Conservation (phyloP, 2,113 vertebrate species). For the Phainopepla nitens region DNA sequence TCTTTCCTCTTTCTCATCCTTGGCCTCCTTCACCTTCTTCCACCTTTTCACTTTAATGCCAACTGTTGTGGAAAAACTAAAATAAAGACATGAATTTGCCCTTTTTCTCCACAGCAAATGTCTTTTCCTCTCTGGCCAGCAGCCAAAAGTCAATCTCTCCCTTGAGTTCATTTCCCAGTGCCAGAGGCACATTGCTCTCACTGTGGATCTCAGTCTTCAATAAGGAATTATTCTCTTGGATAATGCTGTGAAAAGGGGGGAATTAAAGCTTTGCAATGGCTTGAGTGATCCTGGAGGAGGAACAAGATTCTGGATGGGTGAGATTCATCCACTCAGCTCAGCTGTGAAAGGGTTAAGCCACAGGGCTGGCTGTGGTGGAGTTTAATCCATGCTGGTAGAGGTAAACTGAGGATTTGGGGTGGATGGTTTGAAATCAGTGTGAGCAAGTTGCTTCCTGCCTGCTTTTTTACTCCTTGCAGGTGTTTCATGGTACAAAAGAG, state of each 20-base stretch:
- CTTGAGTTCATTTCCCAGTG: not conserved
- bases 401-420: not conserved
- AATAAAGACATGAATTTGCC: not conserved
- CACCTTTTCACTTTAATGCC: not conserved
- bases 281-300: not conserved
- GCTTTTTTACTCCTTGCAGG: not conserved
- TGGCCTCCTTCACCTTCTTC: not conserved
- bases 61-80: not conserved
- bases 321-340: not conserved
- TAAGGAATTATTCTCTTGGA: not conserved
- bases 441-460: not conserved
- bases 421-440: not conserved
- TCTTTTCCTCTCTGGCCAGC: not conserved
- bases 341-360: not conserved
- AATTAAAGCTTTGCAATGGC: not conserved
- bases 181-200: not conserved
- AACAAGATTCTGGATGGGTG: not conserved
- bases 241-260: fast-evolving
- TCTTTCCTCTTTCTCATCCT: not conserved
- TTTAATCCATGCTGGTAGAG: not conserved
- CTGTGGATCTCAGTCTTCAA: not conserved
- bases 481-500: not conserved
- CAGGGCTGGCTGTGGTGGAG: not conserved
- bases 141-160: not conserved
- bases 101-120: not conserved